A percentile compares a stretch with the other conserved stretches of the same genome.
phyloP scores from a whole-genome alignment of 2,113 vertebrate species.

The Myiozetetes cayanensis region DNA sequence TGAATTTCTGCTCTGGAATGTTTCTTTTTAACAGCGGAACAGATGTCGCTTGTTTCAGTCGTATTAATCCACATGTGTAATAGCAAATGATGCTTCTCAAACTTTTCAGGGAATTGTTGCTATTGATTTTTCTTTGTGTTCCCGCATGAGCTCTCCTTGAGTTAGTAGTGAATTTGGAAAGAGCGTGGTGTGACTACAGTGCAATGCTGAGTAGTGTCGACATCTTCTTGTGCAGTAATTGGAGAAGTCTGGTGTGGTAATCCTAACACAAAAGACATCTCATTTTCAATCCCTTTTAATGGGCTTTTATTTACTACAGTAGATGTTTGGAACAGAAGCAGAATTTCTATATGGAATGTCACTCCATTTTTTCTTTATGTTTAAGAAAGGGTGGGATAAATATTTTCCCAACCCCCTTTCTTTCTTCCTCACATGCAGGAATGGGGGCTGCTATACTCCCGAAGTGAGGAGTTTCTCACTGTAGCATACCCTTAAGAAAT shows the following conservation, averaged over 20 bases:
- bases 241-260: background rate
- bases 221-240: background rate
- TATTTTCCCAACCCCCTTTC: background rate
- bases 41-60: background rate
- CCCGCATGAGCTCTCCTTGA: background rate
- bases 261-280: background rate
- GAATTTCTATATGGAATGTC: background rate
- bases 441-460: background rate
- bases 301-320: background rate
- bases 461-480: background rate
- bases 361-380: background rate
- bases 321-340: background rate
- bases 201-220: background rate
- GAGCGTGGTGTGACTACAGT: fast-evolving
- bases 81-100: background rate
- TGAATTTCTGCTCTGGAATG: constrained; percentile 49
- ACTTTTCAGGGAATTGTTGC: background rate
- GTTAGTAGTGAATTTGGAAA: background rate
- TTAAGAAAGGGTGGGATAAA: background rate
- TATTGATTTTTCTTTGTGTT: background rate
- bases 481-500: background rate
- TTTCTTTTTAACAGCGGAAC: constrained; percentile 31
- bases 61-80: background rate
- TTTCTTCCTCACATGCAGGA: background rate
- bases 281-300: background rate